These are phyloP conservation scores for Microcaecilia unicolor DNA, from an alignment of 2,797 vertebrate species.

Conservation along the genomic window DNA sequence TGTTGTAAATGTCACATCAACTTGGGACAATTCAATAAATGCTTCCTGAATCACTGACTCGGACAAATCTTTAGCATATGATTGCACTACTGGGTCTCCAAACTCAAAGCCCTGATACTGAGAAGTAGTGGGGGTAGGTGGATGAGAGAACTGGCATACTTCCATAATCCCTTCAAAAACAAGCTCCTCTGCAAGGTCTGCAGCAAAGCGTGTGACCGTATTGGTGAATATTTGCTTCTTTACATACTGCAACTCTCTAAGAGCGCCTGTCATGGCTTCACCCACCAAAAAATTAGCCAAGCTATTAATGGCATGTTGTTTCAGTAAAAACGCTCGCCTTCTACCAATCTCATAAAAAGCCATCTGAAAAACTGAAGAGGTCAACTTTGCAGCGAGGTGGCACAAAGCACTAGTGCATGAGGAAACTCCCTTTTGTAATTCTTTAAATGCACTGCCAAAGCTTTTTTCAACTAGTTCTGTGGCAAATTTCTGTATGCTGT, in stretches of 20 bases:
- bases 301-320: slow-evolving; percentile 79
- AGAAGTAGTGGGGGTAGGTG: slow-evolving; percentile 67
- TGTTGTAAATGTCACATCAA: slow-evolving; percentile 80
- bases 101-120: slow-evolving; percentile 56
- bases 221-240: slow-evolving; percentile 91
- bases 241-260: slow-evolving; percentile 80
- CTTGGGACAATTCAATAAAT: slow-evolving; percentile 92
- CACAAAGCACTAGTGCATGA: slow-evolving; percentile 87
- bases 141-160: slow-evolving; percentile 93
- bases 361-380: slow-evolving; percentile 92
- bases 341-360: slow-evolving; percentile 94
- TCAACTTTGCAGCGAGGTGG: slow-evolving; percentile 82
- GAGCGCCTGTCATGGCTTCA: slow-evolving; percentile 80
- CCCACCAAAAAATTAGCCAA: slow-evolving; percentile 84
- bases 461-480: slow-evolving; percentile 89
- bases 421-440: slow-evolving; percentile 88
- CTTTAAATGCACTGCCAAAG: slow-evolving; percentile 84
- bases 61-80: slow-evolving; percentile 88
- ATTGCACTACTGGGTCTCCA: slow-evolving; percentile 77
- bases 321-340: slow-evolving; percentile 74
- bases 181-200: slow-evolving; percentile 89
- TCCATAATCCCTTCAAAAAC: slow-evolving; percentile 98
- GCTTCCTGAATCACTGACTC: slow-evolving; percentile 97
- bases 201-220: slow-evolving; percentile 78
- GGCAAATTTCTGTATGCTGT: slow-evolving; percentile 89